A percentile compares a stretch with the other conserved stretches of the same genome.
Conservation (phyloP, 2,888 invertebrate species). For the Drosophila emarginata region DNA sequence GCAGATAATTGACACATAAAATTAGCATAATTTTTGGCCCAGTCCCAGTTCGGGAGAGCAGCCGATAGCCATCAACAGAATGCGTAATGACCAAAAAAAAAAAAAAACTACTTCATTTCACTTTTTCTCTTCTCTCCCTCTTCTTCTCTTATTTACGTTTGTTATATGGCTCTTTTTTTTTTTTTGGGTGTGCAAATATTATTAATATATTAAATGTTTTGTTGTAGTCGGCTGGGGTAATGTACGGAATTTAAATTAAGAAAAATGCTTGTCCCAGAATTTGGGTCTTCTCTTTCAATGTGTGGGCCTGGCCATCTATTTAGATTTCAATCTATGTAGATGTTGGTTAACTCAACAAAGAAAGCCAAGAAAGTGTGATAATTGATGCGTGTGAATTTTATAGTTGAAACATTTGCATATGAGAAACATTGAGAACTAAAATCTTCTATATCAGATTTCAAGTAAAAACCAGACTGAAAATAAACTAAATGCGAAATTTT, state of each 20-base stretch:
- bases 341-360: slow-evolving; percentile 26
- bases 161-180: neutral
- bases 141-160: slow-evolving; percentile 15
- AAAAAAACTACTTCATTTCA: slow-evolving; percentile 61
- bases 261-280: slow-evolving; percentile 48
- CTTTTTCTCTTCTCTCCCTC: slow-evolving; percentile 47
- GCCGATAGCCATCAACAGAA: slow-evolving; percentile 63
- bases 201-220: slow-evolving; percentile 45
- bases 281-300: slow-evolving; percentile 20
- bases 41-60: slow-evolving; percentile 55
- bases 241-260: slow-evolving; percentile 73
- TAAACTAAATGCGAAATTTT: neutral
- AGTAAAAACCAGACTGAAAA: neutral
- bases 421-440: neutral
- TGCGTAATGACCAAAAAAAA: slow-evolving; percentile 63
- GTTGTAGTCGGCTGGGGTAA: slow-evolving; percentile 24
- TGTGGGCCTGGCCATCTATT: slow-evolving; percentile 17
- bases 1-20: slow-evolving; percentile 81
- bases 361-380: slow-evolving; percentile 51
- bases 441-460: neutral
- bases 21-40: slow-evolving; percentile 79
- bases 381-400: slow-evolving; percentile 50
- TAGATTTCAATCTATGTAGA: slow-evolving; percentile 59
- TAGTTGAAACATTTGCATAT: slow-evolving; percentile 4
- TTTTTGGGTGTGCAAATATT: slow-evolving; percentile 39